Evolutionary conservation across 2,113 vertebrate species (phyloP), one percentile per base, ranked within the genome.

Genomic region (Piaya cayana): DNA sequence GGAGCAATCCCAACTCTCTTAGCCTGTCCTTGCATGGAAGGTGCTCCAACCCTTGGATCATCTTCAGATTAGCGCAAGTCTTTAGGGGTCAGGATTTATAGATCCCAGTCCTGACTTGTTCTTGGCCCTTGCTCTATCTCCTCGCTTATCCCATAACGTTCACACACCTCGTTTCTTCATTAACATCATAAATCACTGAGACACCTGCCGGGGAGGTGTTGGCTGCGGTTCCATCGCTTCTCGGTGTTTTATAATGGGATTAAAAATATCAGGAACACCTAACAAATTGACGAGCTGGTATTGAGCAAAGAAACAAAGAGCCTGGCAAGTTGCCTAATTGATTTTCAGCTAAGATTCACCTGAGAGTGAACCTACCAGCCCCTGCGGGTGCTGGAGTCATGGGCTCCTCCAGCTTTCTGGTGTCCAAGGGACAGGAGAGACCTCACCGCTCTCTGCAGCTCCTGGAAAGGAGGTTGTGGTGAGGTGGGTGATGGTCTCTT

Each of bases 341-440:
- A 36, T 76, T 29, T 77, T 45, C 36, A 64, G 58, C 53, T 30
- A 30, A 3, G 27, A 30, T 69, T 59, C 15, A 23, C 42, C 18
- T 25, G 37, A 55, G 72, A 63, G 64, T 36, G n/a, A 81, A 64
- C 53, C 49, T 59, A 8, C 30, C 16, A 42, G 53, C 14, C 13
- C 18, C 39, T 37, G 37, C 4, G 0, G 42, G 32, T 0, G 0
- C 53, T 64, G 71, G 17, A 7, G 11, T 76, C 29, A 0, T 1
- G 15, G 37, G 7, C 39, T 87, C 58, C n/a, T 56, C 12, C 53
- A 34, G 68, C 63, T 74, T 52, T 45, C 64, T 81, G 27, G 26
- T n/a, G n/a, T n/a, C n/a, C n/a, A n/a, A n/a, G 42, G 42, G 15
- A 43, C 11, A 43, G 42, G 42, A 15, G 42, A 43, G 42, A 43